Evolutionary conservation across 2,888 invertebrate species (phyloP), one percentile per base, ranked within the genome.

Genomic region (Fabriciana adippe): DNA sequence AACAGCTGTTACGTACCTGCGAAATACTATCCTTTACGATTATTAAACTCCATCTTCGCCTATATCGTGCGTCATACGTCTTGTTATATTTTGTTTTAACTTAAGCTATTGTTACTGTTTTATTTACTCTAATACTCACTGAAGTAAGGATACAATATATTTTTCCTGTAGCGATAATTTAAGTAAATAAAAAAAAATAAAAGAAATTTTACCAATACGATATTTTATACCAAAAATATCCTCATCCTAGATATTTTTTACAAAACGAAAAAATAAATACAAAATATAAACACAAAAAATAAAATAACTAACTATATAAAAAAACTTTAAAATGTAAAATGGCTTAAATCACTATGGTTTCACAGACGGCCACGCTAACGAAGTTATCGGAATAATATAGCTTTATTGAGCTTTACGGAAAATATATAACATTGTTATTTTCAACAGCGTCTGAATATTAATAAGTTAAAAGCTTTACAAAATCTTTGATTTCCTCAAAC

Each of bases 21-120:
- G 66, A 48, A 31, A 48, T 66, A 60, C 54, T 47, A 60, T 59
- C 59, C 60, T 55, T 66, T 60, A 55, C 41, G 48, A 55, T 66
- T 66, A 66, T 60, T 66, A 66, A 66, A 48, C 54, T 31, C 54
- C 8, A 53, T 16, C 60, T 31, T 60, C 55, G 35, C 18, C 48
- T 55, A 35, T 47, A 54, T 48, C 50, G 31, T 5, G 11, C 16
- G 16, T 50, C 21, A 21, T 1, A 50, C 13, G 11, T 14, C 16
- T 6, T 59, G 26, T 31, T 50, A 18, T 31, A 31, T 60, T 59
- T 48, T 48, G 21, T 26, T 60, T 59, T 11, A 6, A 21, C 48
- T 60, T 11, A 15, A 50, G 15, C 6, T 50, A 16, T 14, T 50
- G n/a, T n/a, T n/a, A 14, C 1, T 50, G 50, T 15, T 4, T n/a